Conservation (phyloP, 2,888 invertebrate genomes). For the Dusona sp. region DNA sequence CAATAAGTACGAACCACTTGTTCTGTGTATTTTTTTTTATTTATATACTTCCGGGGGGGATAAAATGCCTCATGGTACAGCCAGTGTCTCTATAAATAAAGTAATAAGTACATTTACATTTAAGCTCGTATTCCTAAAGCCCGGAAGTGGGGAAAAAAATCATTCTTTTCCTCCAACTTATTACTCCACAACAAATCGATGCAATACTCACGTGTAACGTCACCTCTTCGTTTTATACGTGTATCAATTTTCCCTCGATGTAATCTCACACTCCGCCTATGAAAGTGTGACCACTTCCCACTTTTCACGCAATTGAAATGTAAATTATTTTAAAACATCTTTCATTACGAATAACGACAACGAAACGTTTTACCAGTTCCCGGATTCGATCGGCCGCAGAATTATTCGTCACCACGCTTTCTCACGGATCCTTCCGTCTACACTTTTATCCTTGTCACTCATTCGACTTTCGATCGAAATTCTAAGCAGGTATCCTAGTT, state of each 20-base stretch:
- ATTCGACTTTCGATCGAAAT: not conserved
- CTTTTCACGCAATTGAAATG: conserved; percentile 32
- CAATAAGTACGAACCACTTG: conserved; percentile 29
- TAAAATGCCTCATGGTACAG: conserved; percentile 33
- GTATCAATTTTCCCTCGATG: conserved; percentile 8
- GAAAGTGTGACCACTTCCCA: conserved; percentile 50
- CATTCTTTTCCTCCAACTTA: conserved; percentile 4
- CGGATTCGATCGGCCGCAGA: not conserved
- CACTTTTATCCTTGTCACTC: not conserved
- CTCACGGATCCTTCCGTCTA: conserved; percentile 50
- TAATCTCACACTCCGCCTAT: conserved; percentile 7
- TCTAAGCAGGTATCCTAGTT: not conserved
- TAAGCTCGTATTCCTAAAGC: not conserved
- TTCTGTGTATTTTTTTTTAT: not conserved
- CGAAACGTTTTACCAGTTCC: not conserved
- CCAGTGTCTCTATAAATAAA: not conserved
- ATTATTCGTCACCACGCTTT: conserved; percentile 58
- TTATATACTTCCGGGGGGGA: conserved; percentile 55
- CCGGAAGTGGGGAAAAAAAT: conserved; percentile 48
- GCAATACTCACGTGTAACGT: not conserved
- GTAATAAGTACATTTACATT: not conserved
- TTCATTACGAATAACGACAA: not conserved
- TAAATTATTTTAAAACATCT: conserved; percentile 6
- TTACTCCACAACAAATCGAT: conserved; percentile 32
- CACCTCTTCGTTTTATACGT: not conserved